A percentile compares a stretch with the other conserved stretches of the same genome.
These are phyloP conservation scores for Drosophila dives DNA, from an alignment of 2,888 invertebrate species.

Conservation along the genomic window DNA sequence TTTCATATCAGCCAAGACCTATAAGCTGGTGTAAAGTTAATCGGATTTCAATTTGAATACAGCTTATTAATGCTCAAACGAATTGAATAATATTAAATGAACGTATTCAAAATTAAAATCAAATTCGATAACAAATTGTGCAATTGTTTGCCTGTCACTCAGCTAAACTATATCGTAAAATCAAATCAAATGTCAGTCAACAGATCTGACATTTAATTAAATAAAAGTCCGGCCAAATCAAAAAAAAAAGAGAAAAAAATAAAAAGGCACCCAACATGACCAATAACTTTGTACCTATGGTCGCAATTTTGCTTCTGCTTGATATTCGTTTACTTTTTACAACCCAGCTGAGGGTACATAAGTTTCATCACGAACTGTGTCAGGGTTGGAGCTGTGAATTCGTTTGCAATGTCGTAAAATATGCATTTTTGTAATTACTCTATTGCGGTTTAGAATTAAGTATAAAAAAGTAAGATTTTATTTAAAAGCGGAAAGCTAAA, in stretches of 20 bases:
- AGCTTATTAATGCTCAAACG: not conserved
- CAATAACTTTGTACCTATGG: conserved; percentile 60
- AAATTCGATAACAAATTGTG: conserved; percentile 32
- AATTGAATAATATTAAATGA: not conserved
- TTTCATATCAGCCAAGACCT: not conserved
- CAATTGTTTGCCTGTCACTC: conserved; percentile 41
- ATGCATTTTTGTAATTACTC: not conserved
- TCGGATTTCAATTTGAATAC: not conserved
- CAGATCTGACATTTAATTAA: conserved; percentile 78
- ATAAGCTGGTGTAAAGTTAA: not conserved
- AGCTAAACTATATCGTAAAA: conserved; percentile 25
- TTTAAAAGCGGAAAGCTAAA: not conserved
- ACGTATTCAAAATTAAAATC: conserved; percentile 1
- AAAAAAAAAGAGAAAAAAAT: not conserved
- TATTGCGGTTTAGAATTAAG: not conserved
- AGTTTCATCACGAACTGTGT: not conserved
- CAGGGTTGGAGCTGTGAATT: not conserved
- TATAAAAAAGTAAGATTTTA: not conserved
- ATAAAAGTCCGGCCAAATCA: conserved; percentile 47
- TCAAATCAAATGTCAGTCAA: conserved; percentile 54
- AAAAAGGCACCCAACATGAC: conserved; percentile 38
- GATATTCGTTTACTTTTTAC: conserved; percentile 25
- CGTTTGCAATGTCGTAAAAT: not conserved
- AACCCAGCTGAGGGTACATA: not conserved
- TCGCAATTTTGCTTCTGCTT: conserved; percentile 32